Evolutionary conservation across 1,140 invertebrate species (phyloP).

Genomic region (Acromyrmex charruanus): DNA sequence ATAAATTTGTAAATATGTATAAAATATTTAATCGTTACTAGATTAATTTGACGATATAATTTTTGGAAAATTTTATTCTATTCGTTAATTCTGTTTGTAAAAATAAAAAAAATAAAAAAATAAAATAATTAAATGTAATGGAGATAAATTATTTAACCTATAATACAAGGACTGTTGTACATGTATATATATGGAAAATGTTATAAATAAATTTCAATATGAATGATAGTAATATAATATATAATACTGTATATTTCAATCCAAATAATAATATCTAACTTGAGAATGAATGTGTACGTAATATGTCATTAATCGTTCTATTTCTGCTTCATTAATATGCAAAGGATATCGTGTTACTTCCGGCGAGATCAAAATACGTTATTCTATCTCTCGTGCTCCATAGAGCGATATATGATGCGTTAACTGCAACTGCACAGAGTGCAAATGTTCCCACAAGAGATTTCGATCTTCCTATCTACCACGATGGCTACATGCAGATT

Average conservation of each 20-base stretch:
- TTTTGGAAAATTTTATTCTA: neutral
- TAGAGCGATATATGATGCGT: neutral
- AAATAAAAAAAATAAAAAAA: neutral
- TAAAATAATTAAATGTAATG: neutral
- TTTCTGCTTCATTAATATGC: constrained; percentile 20
- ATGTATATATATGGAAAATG: neutral
- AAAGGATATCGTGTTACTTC: constrained; percentile 16
- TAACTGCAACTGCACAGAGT: constrained; percentile 28
- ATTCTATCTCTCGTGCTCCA: neutral
- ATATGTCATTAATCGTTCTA: constrained; percentile 22
- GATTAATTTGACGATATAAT: neutral
- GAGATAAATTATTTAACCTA: neutral
- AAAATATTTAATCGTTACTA: neutral
- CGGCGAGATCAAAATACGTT: constrained; percentile 22
- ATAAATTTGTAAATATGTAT: constrained; percentile 5
- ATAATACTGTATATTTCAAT: neutral
- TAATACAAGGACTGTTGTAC: too few species aligned
- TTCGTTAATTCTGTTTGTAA: neutral
- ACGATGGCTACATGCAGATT: constrained; percentile 16
- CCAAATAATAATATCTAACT: constrained; percentile 31
- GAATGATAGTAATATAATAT: neutral
- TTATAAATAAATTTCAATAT: constrained; percentile 22
- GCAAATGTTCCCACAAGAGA: constrained; percentile 49
- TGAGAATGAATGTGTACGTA: neutral
- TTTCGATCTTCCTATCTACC: constrained; percentile 24